phyloP scores from a whole-genome alignment of 2,113 vertebrate genomes.

The Chloropsis hardwickii region DNA sequence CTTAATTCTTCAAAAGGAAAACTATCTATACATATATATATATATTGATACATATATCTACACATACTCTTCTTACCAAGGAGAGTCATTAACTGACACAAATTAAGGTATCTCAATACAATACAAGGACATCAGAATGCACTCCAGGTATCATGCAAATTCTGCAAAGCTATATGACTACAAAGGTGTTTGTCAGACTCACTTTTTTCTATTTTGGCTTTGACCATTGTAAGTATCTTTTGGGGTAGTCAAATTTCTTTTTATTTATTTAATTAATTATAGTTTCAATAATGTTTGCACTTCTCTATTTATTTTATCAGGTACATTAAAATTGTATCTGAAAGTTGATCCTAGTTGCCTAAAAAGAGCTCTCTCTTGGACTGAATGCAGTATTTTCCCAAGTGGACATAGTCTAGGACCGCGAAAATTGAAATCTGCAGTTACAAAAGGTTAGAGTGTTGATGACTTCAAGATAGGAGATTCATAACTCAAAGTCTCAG shows the following conservation, averaged over 20 bases:
- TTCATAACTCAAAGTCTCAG: rapidly evolving
- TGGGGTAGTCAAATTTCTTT: neutral
- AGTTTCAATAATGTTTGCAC: neutral
- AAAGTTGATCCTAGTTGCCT: neutral
- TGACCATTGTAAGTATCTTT: neutral
- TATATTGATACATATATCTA: neutral
- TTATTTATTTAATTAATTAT: neutral
- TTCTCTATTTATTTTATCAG: neutral
- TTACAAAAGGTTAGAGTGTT: neutral
- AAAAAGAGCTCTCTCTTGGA: neutral
- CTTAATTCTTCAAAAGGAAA: constrained; percentile 18
- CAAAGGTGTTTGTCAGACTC: neutral
- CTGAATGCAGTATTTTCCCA: neutral
- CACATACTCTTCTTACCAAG: neutral
- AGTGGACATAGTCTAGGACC: neutral
- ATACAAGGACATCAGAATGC: neutral
- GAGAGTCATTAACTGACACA: neutral
- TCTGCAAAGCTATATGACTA: neutral
- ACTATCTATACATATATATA: neutral
- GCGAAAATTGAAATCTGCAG: neutral
- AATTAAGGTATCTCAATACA: neutral
- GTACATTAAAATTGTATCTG: neutral
- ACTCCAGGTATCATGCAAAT: neutral
- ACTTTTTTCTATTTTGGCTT: neutral
- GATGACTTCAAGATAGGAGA: neutral